Base-by-base conservation (phyloP, 2,888 invertebrate genomes). In the Pristionchus fissidentatus region DNA sequence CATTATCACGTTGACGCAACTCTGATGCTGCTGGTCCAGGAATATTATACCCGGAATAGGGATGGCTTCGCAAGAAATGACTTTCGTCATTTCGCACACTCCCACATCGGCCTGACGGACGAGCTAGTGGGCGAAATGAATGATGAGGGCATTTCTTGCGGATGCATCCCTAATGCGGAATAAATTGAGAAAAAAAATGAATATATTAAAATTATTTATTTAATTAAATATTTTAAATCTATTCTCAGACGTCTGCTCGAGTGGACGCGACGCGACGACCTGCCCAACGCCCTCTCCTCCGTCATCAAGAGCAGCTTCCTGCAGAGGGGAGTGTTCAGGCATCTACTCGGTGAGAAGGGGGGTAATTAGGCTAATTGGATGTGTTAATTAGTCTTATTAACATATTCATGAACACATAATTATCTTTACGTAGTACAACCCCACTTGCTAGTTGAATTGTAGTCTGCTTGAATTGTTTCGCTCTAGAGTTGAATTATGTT, bases 231-330 rank as follows among this genome's bases (percentile, higher is more conserved):
- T 15, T 46, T 10, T 46, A 46, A 46, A 46, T 46, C 7, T 10
- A 46, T 46, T 46, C 46, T 10, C 70, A 70, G 70, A 70, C 41
- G 49, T 22, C 49, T 77, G 3, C 75, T 77, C 49, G 75, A 77
- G 15, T 77, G 75, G 75, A 77, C 75, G 29, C 46, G 75, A 26
- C 57, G 43, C 0, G 79, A 79, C 3, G 79, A 79, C 1, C 55
- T 79, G 29, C 57, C 79, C n/a, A 5, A 1, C 26, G 35, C 79
- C n/a, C 41, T 79, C 41, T 57, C 55, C 1, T 57, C 55, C 10
- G 57, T 41, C 35, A 79, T 79, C 79, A 79, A 79, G 79, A 79
- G 79, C 79, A 38, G 38, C 38, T 79, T 79, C 79, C 19, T 38
- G n/a, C n/a, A 79, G 7, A 19, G 79, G 22, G 79, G 79, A 35